Conservation (phyloP, 2,113 vertebrate genomes). For the Saccopteryx leptura region DNA sequence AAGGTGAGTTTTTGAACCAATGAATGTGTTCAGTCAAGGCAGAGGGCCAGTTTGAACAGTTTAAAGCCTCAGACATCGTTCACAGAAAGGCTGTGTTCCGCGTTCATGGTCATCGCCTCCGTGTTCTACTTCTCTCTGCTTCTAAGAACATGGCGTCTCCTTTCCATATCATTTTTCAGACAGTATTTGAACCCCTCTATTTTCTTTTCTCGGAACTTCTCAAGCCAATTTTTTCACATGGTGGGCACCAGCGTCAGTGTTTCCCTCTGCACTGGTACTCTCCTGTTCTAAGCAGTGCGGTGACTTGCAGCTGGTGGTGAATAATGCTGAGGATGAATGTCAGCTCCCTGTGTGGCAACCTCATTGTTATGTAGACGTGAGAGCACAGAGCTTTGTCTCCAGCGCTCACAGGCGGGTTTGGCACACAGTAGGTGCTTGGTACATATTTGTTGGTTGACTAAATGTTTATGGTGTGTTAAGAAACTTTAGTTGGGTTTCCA, state of each 20-base stretch:
- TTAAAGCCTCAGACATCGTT: background rate
- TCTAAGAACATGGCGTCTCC: background rate
- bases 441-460: background rate
- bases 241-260: background rate
- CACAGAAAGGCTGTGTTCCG: background rate
- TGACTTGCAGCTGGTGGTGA: background rate
- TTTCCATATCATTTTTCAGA: constrained; percentile 37
- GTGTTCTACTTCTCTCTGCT: background rate
- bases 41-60: background rate
- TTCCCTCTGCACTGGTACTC: fast-evolving
- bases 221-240: background rate
- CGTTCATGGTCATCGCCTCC: background rate
- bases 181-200: background rate
- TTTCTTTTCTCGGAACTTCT: constrained; percentile 40
- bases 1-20: background rate
- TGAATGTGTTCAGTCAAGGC: background rate
- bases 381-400: background rate
- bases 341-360: background rate
- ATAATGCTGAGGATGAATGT: background rate
- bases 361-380: background rate
- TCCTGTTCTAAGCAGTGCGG: background rate
- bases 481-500: background rate
- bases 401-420: background rate
- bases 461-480: background rate
- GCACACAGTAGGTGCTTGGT: background rate